Evolutionary conservation across 2,888 invertebrate species (phyloP).

Genomic region (Megamerina dolium): DNA sequence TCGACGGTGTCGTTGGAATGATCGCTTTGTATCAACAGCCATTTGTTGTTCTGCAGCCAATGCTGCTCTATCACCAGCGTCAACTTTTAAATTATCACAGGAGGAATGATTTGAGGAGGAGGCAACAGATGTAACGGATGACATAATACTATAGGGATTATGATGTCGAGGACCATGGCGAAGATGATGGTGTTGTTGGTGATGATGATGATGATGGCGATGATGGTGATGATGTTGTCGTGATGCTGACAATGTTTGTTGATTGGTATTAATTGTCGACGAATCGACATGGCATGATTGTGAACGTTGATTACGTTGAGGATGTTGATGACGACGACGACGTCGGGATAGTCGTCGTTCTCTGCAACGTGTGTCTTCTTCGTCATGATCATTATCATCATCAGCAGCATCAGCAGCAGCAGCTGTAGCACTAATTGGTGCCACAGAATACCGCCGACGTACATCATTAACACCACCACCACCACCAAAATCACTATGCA

Average conservation of each 20-base stretch:
- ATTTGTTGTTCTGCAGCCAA: constrained; percentile 22
- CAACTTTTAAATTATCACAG: constrained; percentile 37
- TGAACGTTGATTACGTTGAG: constrained; percentile 29
- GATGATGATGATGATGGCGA: constrained; percentile 12
- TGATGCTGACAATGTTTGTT: constrained; percentile 18
- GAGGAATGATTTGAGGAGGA: constrained; percentile 36
- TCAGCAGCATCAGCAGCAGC: too few species aligned
- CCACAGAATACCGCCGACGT: too few species aligned
- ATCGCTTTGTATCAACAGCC: too few species aligned
- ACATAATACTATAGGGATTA: constrained; percentile 20
- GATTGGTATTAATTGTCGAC: constrained; percentile 17
- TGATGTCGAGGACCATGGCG: constrained; percentile 3
- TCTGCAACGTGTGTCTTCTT: too few species aligned
- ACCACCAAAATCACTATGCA: too few species aligned
- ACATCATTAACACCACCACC: too few species aligned
- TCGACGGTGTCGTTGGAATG: too few species aligned
- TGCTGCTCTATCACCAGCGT: constrained; percentile 21
- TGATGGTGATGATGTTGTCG: constrained; percentile 18
- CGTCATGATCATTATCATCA: too few species aligned
- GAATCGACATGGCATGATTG: constrained; percentile 38
- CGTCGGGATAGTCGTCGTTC: constrained; percentile 4
- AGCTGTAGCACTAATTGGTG: background rate
- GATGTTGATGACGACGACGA: constrained; percentile 1
- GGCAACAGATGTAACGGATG: constrained; percentile 22
- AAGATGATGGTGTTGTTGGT: too few species aligned